Percentiles rank a stretch among this genome's conserved stretches.
Evolutionary conservation across 2,113 vertebrate genomes (phyloP).

Genomic region (Anolis sagrei): DNA sequence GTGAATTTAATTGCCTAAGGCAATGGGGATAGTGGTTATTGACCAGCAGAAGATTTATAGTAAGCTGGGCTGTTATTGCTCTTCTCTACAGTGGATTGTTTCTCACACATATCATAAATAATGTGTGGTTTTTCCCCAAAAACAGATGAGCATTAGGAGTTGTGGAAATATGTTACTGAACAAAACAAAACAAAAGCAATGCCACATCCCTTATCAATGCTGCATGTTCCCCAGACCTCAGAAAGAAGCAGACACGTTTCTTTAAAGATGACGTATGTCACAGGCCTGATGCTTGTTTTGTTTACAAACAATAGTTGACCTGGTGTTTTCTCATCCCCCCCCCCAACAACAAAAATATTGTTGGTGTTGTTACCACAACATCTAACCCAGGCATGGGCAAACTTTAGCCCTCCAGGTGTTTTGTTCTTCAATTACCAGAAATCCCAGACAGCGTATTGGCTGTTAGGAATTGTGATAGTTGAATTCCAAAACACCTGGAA

Average conservation of each 20-base stretch:
- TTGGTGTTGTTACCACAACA: no score
- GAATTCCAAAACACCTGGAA: no score
- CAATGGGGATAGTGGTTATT: conserved; percentile 61
- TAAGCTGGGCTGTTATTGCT: conserved; percentile 56
- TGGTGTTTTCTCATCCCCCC: neutral
- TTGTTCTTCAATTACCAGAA: no score
- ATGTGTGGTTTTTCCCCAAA: conserved; percentile 56
- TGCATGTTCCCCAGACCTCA: conserved; percentile 45
- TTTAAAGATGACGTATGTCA: neutral
- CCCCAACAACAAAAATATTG: neutral
- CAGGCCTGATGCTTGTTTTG: neutral
- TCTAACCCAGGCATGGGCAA: neutral
- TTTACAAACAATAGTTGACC: neutral
- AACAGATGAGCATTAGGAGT: conserved; percentile 38
- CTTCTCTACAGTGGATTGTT: conserved; percentile 52
- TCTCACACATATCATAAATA: conserved; percentile 52
- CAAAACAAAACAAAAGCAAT: conserved; percentile 25
- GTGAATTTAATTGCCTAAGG: conserved; percentile 64
- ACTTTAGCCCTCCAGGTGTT: no score
- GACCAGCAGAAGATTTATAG: conserved; percentile 65
- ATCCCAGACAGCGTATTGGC: no score
- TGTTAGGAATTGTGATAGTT: no score
- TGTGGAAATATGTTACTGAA: conserved; percentile 48
- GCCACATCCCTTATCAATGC: conserved; percentile 10
- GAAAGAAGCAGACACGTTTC: conserved; percentile 1